Conservation (phyloP, 2,888 invertebrate genomes). For the Caenorhabditis sp. region DNA sequence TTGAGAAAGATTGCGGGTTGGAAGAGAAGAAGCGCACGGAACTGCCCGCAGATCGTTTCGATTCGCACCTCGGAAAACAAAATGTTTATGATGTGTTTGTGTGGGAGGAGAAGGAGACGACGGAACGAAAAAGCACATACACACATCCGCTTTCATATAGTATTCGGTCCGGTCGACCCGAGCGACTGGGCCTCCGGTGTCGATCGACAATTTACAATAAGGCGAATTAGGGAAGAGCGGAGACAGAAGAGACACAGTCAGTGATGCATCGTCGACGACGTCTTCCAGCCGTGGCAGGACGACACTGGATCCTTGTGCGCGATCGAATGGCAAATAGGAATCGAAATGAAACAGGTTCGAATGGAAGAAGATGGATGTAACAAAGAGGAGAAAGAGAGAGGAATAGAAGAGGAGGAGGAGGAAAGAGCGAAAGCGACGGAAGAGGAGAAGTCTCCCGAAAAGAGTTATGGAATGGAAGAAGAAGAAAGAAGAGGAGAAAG, state of each 20-base stretch:
- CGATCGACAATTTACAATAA: conserved; percentile 24
- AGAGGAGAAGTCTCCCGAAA: conserved; percentile 14
- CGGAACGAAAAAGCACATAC: conserved; percentile 10
- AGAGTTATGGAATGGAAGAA: conserved; percentile 11
- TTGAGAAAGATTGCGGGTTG: not conserved
- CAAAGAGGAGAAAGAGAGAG: conserved; percentile 34
- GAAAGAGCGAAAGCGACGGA: conserved; percentile 5
- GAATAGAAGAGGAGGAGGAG: not conserved
- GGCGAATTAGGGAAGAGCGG: not conserved
- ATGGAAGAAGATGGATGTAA: conserved; percentile 39
- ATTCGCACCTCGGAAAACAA: conserved; percentile 1
- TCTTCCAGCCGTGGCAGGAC: conserved; percentile 33
- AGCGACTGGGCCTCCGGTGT: too few relatives aligned
- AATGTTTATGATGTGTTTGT: conserved; percentile 17
- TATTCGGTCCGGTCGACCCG: conserved; percentile 7
- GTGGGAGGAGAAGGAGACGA: not conserved
- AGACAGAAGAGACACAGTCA: conserved; percentile 5
- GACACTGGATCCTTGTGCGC: conserved; percentile 17
- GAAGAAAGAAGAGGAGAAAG: not conserved
- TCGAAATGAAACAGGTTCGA: conserved; percentile 42
- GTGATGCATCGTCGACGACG: conserved; percentile 1
- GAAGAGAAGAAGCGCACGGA: not conserved
- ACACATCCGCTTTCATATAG: conserved; percentile 3
- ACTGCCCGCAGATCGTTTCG: too few relatives aligned
- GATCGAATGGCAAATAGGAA: conserved; percentile 19